A percentile compares a stretch with the other conserved stretches of the same genome.
These are phyloP conservation scores for Bungarus multicinctus DNA, from an alignment of 2,113 vertebrate genomes.

Conservation along the genomic window DNA sequence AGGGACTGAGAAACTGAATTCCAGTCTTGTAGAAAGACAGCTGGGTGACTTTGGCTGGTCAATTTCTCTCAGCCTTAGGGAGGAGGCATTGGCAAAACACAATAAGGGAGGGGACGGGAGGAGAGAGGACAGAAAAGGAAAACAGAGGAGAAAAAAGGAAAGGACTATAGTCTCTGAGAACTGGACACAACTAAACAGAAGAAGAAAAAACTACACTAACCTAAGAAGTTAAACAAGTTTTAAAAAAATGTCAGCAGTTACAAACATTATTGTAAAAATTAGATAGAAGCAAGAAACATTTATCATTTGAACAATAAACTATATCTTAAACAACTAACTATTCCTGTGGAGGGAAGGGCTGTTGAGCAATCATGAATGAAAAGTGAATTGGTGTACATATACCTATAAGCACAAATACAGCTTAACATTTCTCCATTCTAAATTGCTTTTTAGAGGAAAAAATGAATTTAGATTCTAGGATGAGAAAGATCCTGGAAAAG, in stretches of 20 bases:
- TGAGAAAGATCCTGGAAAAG: background rate
- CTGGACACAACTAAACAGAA: no score
- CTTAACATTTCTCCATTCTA: background rate
- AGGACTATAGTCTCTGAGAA: no score
- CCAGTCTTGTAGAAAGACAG: background rate
- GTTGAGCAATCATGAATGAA: background rate
- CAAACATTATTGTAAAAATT: background rate
- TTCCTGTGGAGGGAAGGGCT: background rate
- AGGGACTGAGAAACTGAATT: background rate
- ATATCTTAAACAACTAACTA: background rate
- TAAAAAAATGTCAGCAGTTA: background rate
- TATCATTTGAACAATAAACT: background rate
- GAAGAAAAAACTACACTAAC: no score
- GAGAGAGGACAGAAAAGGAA: no score
- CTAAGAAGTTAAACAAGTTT: background rate
- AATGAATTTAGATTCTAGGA: background rate
- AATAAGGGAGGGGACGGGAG: no score
- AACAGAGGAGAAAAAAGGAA: no score
- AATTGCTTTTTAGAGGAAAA: background rate
- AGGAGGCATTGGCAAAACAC: background rate
- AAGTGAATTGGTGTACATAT: background rate
- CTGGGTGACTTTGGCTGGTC: no score
- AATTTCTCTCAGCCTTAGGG: background rate
- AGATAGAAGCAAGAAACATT: background rate
- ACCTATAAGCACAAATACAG: background rate